Evolutionary conservation across 2,113 vertebrate genomes (phyloP).

Genomic region (Equus quagga): DNA sequence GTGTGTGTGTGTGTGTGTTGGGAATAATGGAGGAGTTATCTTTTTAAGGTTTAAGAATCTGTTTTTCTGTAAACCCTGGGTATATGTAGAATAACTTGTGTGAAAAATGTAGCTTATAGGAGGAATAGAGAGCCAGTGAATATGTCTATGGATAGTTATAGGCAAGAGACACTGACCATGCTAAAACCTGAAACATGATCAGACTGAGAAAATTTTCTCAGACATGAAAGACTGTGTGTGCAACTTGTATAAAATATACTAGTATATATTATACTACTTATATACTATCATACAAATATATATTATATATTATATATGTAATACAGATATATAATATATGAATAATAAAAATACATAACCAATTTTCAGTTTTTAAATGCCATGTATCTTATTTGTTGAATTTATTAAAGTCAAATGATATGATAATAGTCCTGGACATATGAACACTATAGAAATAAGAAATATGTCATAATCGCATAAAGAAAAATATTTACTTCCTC

Average conservation of each 20-base stretch:
- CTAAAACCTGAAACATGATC: neutral
- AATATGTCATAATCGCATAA: neutral
- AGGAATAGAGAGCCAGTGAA: neutral
- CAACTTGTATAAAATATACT: no score
- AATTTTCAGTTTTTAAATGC: neutral
- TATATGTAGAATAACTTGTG: neutral
- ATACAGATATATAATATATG: neutral
- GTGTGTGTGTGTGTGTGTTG: no score
- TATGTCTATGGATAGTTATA: neutral
- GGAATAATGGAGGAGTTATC: neutral
- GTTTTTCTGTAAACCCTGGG: neutral
- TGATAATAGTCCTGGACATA: neutral
- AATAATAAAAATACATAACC: neutral
- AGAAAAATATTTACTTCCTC: neutral
- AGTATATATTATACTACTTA: neutral
- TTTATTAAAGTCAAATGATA: conserved; percentile 8
- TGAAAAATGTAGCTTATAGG: neutral
- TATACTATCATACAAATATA: neutral
- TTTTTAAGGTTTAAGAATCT: neutral
- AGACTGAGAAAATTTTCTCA: neutral
- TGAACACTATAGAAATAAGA: neutral
- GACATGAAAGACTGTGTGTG: neutral
- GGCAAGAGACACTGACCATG: neutral
- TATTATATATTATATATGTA: neutral
- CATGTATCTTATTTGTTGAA: neutral